Base-by-base conservation (phyloP, 2,113 vertebrate species). In the Gnathonemus echidnorhynchus region DNA sequence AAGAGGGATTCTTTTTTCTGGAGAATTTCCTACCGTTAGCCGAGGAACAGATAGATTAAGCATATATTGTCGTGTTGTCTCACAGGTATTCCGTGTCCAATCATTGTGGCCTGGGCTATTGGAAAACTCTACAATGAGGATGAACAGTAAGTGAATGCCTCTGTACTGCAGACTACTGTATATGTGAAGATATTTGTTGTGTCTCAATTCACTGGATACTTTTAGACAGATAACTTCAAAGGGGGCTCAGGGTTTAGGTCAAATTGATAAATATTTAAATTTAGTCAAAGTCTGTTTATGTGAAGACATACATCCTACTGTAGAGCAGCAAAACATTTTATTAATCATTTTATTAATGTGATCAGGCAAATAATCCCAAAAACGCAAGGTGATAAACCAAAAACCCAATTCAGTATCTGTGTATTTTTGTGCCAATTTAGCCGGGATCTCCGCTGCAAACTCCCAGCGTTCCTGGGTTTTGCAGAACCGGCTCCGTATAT, bases 41-140 rank as follows among this genome's bases (percentile, higher is more conserved):
- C 9, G 31, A 83, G 42, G 17, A 83, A 83, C 17, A 83, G 39
- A 83, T 31, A 53, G 49, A 53, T 53, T 49, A 15, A 31, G 9
- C 89, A 46, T 58, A 5, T 66, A 27, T 83, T 90, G 24, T 89
- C 91, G 89, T 91, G 42, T n/a, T 92, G 45, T 92, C 39, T 91
- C 93, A 1, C 93, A 99, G 98, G 97, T 94, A 95, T 98, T 88
- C 98, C 98, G 9, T 97, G 95, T 90, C 98, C 98, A 24, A 98
- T 99, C 92, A 97, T 98, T 62, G 91, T 98, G 0, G 96, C 97
- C 92, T 99, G 98, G 98, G 97, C 97, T 31, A 94, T 97, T 74
- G 97, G 97, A 88, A 99, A 99, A 90, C 93, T 97, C 0, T 97
- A 97, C 94, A 97, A 98, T 89, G 98, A 99, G 94, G 97, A 99